phyloP scores from a whole-genome alignment of 2,888 invertebrate genomes.

The Rhopalosiphum nymphaeae region DNA sequence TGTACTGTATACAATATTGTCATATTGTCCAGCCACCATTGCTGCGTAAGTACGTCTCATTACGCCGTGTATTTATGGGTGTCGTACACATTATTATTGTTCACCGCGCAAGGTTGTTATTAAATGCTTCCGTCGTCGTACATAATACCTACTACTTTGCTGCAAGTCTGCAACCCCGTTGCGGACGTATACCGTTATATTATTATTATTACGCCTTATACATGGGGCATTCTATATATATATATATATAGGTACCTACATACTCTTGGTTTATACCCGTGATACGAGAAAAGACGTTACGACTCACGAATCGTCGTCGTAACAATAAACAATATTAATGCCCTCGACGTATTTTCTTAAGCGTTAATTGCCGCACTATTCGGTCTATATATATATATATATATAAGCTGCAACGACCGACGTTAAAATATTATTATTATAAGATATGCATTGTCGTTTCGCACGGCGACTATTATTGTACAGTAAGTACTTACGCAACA shows the following conservation, averaged over 20 bases:
- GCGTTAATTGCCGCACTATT: neutral
- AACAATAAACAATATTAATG: constrained; percentile 28
- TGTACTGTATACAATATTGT: neutral
- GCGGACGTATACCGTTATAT: neutral
- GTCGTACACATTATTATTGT: neutral
- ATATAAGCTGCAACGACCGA: neutral
- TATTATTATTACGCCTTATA: neutral
- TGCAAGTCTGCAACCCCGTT: neutral
- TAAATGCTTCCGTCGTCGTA: constrained; percentile 31
- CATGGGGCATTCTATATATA: neutral
- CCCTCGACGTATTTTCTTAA: constrained; percentile 9
- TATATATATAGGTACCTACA: neutral
- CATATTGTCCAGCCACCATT: neutral
- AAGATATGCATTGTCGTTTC: neutral
- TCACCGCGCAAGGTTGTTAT: neutral
- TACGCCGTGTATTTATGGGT: neutral
- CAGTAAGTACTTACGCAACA: neutral
- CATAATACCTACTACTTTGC: neutral
- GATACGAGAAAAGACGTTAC: constrained; percentile 10
- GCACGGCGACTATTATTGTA: neutral
- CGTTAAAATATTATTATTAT: constrained; percentile 6
- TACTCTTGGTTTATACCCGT: neutral
- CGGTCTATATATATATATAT: neutral
- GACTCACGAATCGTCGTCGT: constrained; percentile 8
- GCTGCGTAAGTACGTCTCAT: neutral